Evolutionary conservation across 2,113 vertebrate species (phyloP).

Genomic region (Macaca nemestrina): DNA sequence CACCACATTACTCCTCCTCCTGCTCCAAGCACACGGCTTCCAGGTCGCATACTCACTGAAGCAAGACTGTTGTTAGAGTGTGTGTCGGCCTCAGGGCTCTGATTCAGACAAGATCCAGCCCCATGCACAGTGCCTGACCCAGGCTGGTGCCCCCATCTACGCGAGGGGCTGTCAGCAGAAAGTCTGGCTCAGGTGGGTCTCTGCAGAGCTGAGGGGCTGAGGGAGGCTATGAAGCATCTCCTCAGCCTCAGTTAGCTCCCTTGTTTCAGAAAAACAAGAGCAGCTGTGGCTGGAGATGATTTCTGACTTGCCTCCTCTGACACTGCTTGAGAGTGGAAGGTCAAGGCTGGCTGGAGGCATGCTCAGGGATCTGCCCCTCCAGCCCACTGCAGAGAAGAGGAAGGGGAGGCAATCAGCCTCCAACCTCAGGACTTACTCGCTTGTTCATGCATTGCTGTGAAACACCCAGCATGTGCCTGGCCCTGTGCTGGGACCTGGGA

Average conservation of each 20-base stretch:
- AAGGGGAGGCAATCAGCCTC: not conserved
- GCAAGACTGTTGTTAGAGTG: not conserved
- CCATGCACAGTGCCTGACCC: not conserved
- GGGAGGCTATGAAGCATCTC: not conserved
- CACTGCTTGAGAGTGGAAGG: not conserved
- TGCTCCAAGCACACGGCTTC: not conserved
- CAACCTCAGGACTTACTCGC: not conserved
- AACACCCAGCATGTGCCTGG: not conserved
- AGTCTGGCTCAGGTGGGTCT: not conserved
- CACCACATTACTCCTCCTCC: too few species aligned
- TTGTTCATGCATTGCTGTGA: not conserved
- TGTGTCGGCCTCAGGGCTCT: not conserved
- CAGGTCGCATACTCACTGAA: not conserved
- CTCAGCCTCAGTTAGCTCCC: not conserved
- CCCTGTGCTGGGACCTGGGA: not conserved
- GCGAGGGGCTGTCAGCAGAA: not conserved
- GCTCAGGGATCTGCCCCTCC: not conserved
- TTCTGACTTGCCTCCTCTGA: not conserved
- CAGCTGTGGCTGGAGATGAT: not conserved
- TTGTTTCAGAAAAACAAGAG: slow-evolving; percentile 7
- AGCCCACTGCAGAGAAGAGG: not conserved
- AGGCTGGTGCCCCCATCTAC: fast-evolving
- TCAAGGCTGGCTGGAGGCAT: not conserved
- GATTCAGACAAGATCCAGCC: not conserved
- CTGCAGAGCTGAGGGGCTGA: not conserved